A percentile compares a stretch with the other conserved stretches of the same genome.
These are phyloP conservation scores for Podargus strigoides DNA, from an alignment of 2,797 vertebrate genomes.

Conservation along the genomic window DNA sequence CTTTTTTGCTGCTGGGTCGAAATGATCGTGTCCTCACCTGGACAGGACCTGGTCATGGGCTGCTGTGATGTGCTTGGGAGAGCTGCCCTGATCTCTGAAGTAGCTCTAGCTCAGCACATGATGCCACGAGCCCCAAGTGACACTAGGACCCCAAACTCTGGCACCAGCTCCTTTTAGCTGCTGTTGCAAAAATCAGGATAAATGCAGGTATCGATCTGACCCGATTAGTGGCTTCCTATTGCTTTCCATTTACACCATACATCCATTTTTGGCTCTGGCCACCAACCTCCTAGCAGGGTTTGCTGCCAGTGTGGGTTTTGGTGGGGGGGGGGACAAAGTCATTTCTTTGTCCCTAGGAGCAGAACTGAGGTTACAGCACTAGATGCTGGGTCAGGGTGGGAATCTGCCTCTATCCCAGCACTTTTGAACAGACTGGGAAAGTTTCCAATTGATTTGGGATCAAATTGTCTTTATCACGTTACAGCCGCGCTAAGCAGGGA, in stretches of 20 bases:
- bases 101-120: accelerated
- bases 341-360: background rate
- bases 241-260: background rate
- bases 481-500: background rate
- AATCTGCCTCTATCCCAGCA: background rate
- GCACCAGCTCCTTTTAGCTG: background rate
- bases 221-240: background rate
- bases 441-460: background rate
- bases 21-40: accelerated
- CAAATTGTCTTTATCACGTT: background rate
- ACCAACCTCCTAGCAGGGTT: background rate
- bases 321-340: background rate
- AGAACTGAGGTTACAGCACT: background rate
- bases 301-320: background rate
- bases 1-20: accelerated
- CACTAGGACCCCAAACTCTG: background rate
- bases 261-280: background rate
- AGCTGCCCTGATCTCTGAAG: background rate
- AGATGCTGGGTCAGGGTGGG: accelerated
- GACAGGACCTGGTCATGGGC: accelerated
- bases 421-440: background rate
- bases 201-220: background rate
- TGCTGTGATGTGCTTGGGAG: background rate
- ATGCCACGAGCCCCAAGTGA: accelerated
- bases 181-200: background rate